Evolutionary conservation across 2,888 invertebrate species (phyloP), one percentile per base, ranked within the genome.

Genomic region (Caradrina kadenii): DNA sequence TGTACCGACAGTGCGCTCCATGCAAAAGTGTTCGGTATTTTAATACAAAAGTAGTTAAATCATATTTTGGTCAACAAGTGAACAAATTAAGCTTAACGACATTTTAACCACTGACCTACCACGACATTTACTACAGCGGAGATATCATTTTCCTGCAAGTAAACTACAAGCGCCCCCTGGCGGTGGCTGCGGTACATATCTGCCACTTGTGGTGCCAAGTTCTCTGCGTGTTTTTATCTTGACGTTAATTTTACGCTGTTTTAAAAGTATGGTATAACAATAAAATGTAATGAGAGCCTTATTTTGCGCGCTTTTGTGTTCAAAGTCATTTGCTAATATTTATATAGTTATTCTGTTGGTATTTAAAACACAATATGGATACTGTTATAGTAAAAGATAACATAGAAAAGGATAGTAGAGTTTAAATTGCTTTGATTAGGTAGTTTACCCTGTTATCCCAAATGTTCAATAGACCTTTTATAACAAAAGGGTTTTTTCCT

Each of bases 141-240:
- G 17, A 4, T 10, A 6, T n/a, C 54, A 63, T 62, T 39, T 61
- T 6, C 10, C 21, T 35, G 11, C 11, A 5, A 60, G 50, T 58
- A 58, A 66, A 76, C 52, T 10, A 59, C 15, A 0, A 39, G 49
- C 39, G 60, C 64, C 82, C 70, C 19, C 64, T 49, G 67, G 74
- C 77, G 61, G 19, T 26, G 21, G 15, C 13, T n/a, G 52, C 21
- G 53, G 49, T 39, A 42, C 45, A 21, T 55, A 31, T 17, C 68
- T 61, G 79, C 62, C 81, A 72, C 74, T 73, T 77, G 22, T 56
- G 53, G 58, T 82, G 82, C 82, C 84, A 82, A 82, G 58, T 77
- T 48, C 26, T 52, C 53, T 63, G 63, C 55, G 55, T 45, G 45
- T 31, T 62, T 72, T 79, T 78, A 79, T 81, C 79, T 68, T 55